These are phyloP conservation scores for Caenorhabditis japonica DNA, from an alignment of 2,888 invertebrate genomes.

Conservation along the genomic window DNA sequence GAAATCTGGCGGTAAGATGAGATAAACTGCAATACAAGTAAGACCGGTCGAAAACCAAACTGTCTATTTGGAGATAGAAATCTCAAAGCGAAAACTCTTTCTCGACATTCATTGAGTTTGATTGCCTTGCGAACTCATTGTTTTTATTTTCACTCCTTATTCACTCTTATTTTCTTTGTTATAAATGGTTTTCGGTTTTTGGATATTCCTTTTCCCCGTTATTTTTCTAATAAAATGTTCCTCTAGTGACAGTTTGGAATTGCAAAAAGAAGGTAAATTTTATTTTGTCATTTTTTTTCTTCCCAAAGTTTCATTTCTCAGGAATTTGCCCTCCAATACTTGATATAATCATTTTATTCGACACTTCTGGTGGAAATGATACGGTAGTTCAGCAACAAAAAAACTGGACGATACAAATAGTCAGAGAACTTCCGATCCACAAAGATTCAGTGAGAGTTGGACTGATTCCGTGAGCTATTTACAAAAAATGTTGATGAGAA, in stretches of 20 bases:
- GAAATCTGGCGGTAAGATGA: conserved; percentile 34
- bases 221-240: too few relatives aligned
- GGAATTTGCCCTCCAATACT: conserved; percentile 71
- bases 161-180: neutral
- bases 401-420: conserved; percentile 56
- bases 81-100: conserved; percentile 10
- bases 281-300: conserved; percentile 16
- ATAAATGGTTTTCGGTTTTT: too few relatives aligned
- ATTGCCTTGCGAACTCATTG: conserved; percentile 30
- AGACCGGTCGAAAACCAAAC: conserved; percentile 39
- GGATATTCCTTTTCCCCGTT: too few relatives aligned
- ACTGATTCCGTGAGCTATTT: conserved; percentile 68
- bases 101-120: conserved; percentile 33
- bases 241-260: too few relatives aligned
- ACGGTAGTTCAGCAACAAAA: conserved; percentile 66
- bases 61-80: conserved; percentile 32
- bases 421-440: conserved; percentile 63
- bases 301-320: conserved; percentile 13
- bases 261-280: too few relatives aligned
- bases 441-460: conserved; percentile 77
- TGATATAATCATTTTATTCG: conserved; percentile 75
- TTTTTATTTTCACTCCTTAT: conserved; percentile 7
- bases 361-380: conserved; percentile 73
- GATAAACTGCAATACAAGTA: conserved; percentile 28
- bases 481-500: too few relatives aligned